These are phyloP conservation scores for Metaphire vulgaris DNA, from an alignment of 1,140 invertebrate genomes.

Conservation along the genomic window DNA sequence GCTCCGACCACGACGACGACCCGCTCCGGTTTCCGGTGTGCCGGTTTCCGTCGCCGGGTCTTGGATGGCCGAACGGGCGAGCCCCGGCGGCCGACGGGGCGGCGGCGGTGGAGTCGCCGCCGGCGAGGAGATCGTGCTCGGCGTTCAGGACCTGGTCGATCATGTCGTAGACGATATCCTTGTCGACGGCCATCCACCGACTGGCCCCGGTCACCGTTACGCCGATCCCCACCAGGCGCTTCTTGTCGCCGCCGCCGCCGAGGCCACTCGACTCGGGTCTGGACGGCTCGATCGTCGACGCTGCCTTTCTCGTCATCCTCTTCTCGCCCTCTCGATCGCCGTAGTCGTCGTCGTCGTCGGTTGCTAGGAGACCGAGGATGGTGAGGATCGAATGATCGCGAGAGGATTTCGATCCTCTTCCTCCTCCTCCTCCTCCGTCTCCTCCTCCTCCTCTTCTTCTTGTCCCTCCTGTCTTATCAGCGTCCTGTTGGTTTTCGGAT, in stretches of 20 bases:
- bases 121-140: not conserved
- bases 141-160: not conserved
- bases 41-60: too few relatives aligned
- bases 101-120: not conserved
- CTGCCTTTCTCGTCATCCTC: too few relatives aligned
- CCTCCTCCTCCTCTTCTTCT: too few relatives aligned
- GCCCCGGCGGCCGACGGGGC: not conserved
- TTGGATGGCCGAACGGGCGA: too few relatives aligned
- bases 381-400: not conserved
- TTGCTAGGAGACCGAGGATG: not conserved
- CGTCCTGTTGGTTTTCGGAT: too few relatives aligned
- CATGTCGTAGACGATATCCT: not conserved
- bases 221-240: not conserved
- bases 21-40: not conserved
- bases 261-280: not conserved
- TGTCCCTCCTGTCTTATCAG: too few relatives aligned
- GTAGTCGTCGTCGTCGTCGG: not conserved
- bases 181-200: slow-evolving; percentile 1
- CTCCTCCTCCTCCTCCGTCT: not conserved
- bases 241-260: not conserved
- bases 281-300: not conserved
- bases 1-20: not conserved
- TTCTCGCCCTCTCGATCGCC: too few relatives aligned
- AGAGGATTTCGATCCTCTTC: not conserved
- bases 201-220: not conserved